Conservation (phyloP, 1,140 invertebrate species). For the Phenacoccus solenopsis region DNA sequence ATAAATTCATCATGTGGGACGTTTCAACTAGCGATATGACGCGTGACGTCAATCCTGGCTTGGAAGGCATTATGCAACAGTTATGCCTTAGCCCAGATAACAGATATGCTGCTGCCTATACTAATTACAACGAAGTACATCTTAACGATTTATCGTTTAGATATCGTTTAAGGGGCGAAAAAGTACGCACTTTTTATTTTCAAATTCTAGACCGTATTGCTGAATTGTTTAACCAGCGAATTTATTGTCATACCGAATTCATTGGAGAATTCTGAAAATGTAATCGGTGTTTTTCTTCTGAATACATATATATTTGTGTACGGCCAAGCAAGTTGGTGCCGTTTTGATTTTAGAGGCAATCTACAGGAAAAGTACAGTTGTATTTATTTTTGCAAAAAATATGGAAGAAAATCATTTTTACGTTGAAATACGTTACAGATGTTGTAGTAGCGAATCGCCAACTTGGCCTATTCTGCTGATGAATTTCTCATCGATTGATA, state of each 20-base stretch:
- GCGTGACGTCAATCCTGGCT: slow-evolving; percentile 77
- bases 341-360: slow-evolving; percentile 59
- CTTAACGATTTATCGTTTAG: neutral
- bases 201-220: slow-evolving; percentile 52
- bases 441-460: slow-evolving; percentile 41
- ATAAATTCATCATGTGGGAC: slow-evolving; percentile 95
- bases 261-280: slow-evolving; percentile 47
- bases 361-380: slow-evolving; percentile 26
- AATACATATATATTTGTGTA: slow-evolving; percentile 63
- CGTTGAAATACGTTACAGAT: slow-evolving; percentile 22
- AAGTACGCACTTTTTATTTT: slow-evolving; percentile 5
- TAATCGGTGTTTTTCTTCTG: slow-evolving; percentile 56
- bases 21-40: slow-evolving; percentile 85
- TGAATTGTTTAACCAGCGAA: slow-evolving; percentile 85
- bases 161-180: neutral
- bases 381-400: no score
- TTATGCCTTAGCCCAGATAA: slow-evolving; percentile 89
- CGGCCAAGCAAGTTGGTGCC: slow-evolving; percentile 48
- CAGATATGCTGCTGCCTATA: slow-evolving; percentile 88
- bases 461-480: slow-evolving; percentile 59
- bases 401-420: no score
- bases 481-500: slow-evolving; percentile 55
- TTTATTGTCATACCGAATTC: slow-evolving; percentile 73
- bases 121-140: slow-evolving; percentile 82
- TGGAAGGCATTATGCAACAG: slow-evolving; percentile 92